Percentiles rank a stretch among this genome's conserved stretches.
Conservation (phyloP, 2,113 vertebrate species). For the Poecilia latipinna region DNA sequence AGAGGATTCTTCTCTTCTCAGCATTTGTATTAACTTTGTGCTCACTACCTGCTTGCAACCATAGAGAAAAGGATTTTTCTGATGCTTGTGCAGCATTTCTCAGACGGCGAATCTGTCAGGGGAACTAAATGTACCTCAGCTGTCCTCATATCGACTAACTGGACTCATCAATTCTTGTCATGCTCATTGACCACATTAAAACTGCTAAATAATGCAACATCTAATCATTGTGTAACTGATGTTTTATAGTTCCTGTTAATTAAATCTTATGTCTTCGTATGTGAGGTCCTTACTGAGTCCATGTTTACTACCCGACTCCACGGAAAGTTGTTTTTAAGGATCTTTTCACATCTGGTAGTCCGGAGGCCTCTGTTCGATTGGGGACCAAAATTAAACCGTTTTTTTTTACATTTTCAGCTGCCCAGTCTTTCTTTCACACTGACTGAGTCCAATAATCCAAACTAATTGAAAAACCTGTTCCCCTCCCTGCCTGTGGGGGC, state of each 20-base stretch:
- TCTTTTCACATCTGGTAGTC: no score
- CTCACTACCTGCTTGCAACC: neutral
- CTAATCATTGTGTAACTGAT: conserved; percentile 46
- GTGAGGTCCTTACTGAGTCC: conserved; percentile 4
- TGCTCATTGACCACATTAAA: conserved; percentile 58
- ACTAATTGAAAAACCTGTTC: no score
- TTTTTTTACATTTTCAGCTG: no score
- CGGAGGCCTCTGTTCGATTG: no score
- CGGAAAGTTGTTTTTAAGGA: neutral
- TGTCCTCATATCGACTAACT: conserved; percentile 61
- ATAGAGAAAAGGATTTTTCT: conserved; percentile 21
- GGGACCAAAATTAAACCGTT: no score
- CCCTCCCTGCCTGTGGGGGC: no score
- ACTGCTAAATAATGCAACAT: conserved; percentile 26
- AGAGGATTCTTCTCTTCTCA: conserved; percentile 61
- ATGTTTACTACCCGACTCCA: conserved; percentile 20
- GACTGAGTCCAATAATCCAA: no score
- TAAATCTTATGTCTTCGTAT: conserved; percentile 48
- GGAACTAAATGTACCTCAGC: conserved; percentile 23
- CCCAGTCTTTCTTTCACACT: no score
- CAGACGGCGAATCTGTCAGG: conserved; percentile 8
- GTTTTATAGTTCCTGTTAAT: conserved; percentile 33
- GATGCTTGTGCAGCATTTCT: conserved; percentile 17
- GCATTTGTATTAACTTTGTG: conserved; percentile 13
- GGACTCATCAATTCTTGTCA: conserved; percentile 47